Conservation (phyloP, 2,797 vertebrate genomes). For the Acipenser transmontanus region DNA sequence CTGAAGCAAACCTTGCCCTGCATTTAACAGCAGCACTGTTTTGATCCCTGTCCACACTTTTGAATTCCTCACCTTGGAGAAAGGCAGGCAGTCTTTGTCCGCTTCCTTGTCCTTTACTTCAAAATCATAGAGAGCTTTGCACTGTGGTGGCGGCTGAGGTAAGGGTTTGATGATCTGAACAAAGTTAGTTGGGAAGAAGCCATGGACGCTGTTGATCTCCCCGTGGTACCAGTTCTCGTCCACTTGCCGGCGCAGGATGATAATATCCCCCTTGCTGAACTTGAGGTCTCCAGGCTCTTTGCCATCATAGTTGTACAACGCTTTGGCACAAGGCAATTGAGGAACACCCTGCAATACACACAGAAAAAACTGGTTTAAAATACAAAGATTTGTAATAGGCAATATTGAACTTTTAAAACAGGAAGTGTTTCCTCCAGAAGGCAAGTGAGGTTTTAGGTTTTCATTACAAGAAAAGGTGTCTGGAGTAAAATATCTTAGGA, state of each 20-base stretch:
- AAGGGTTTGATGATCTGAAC: slow-evolving; percentile 96
- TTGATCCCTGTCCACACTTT: not conserved
- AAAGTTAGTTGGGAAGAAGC: slow-evolving; percentile 97
- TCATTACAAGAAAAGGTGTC: not conserved
- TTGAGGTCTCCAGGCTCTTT: slow-evolving; percentile 96
- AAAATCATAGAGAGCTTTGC: slow-evolving; percentile 97
- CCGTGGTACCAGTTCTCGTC: slow-evolving; percentile 99
- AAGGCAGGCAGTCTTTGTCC: slow-evolving; percentile 96
- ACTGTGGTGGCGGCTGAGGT: slow-evolving; percentile 93
- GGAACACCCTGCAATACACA: slow-evolving; percentile 69
- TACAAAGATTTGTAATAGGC: not conserved
- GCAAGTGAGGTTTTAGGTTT: too few species aligned
- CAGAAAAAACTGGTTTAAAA: slow-evolving; percentile 13
- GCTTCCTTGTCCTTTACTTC: slow-evolving; percentile 98
- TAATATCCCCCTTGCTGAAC: slow-evolving; percentile 93
- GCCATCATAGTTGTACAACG: slow-evolving; percentile 95
- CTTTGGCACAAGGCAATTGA: slow-evolving; percentile 96
- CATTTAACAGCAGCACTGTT: not conserved
- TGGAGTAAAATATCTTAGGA: not conserved
- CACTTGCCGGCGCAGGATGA: slow-evolving; percentile 93
- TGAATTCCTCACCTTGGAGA: slow-evolving; percentile 76
- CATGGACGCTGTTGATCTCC: slow-evolving; percentile 87
- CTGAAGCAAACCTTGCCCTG: not conserved
- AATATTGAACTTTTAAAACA: not conserved
- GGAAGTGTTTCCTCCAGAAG: not conserved